Evolutionary conservation across 1,140 invertebrate genomes (phyloP), one percentile per base, ranked within the genome.

Genomic region (Drosophila kohkoa): DNA sequence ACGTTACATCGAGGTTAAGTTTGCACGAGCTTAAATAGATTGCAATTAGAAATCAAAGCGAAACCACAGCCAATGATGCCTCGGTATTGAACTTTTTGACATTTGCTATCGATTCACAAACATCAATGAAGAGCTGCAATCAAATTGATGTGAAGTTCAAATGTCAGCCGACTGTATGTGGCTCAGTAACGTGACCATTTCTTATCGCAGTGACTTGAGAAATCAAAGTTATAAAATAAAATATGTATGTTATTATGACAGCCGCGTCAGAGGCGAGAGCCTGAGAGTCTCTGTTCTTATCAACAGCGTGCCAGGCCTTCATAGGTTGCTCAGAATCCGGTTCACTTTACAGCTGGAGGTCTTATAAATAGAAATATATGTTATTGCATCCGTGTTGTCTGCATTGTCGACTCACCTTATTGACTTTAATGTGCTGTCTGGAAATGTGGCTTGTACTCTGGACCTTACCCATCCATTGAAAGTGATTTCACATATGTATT

Each of bases 331-430:
- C 32, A 49, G 60, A 83, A 82, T 82, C 81, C 81, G 81, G 81
- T 82, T 82, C 81, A 83, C 38, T 48, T 43, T 73, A 1, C 48
- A 46, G 49, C 32, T 41, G 38, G 49, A 69, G 57, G 64, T 60
- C 38, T 62, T 41, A 16, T 46, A 54, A 30, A 54, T 20, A 68
- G 30, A 30, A 55, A 4, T 13, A 25, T 25, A 25, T 25, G 20
- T 16, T 28, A 55, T 66, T 79, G 78, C 79, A 86, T 86, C 82
- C 82, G 79, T 43, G 69, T 81, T 67, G 68, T 52, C 57, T 67
- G 38, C 81, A 52, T 3, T 48, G 25, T 16, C n/a, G 49, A 28
- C 32, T 70, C 59, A 75, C 67, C 73, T 70, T 64, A 28, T 41
- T 7, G 45, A 32, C 51, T 8, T 32, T 3, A 11, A 30, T 15